Conservation (phyloP, 2,797 vertebrate species). For the Alca torda region DNA sequence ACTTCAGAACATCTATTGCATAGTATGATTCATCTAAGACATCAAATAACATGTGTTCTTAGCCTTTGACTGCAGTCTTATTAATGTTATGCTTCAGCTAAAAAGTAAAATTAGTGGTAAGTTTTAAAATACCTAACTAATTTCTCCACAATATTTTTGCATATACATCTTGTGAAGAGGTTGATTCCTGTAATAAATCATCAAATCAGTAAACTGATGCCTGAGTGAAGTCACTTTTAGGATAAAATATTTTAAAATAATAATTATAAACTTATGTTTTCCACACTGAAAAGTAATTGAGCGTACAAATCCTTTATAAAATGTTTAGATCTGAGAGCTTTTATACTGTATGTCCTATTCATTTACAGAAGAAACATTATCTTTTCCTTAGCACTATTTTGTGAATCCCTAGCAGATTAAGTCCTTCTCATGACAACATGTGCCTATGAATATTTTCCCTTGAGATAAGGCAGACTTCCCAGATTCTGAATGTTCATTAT, state of each 20-base stretch:
- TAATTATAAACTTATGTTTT: background rate
- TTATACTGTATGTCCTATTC: background rate
- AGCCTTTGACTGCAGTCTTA: slow-evolving; percentile 50
- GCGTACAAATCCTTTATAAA: background rate
- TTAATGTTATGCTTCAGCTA: slow-evolving; percentile 42
- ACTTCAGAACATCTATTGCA: slow-evolving; percentile 27
- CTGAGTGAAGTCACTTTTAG: background rate
- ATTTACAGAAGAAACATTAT: background rate
- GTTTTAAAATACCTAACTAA: slow-evolving; percentile 51
- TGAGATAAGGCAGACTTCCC: background rate
- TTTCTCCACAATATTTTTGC: background rate
- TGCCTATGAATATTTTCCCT: background rate
- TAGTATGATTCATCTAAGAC: slow-evolving; percentile 56
- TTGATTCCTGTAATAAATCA: background rate
- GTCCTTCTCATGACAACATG: background rate
- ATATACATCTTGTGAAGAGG: background rate
- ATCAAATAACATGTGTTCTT: slow-evolving; percentile 63
- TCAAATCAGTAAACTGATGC: background rate
- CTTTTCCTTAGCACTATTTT: background rate
- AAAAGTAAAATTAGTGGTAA: slow-evolving; percentile 45
- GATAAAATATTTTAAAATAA: background rate
- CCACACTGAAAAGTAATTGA: background rate
- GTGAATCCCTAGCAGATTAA: background rate
- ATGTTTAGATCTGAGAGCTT: background rate
- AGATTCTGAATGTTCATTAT: background rate